Percentiles rank a stretch among this genome's conserved stretches.
Evolutionary conservation across 1,140 invertebrate genomes (phyloP).

Genomic region (Drosophila pandora): DNA sequence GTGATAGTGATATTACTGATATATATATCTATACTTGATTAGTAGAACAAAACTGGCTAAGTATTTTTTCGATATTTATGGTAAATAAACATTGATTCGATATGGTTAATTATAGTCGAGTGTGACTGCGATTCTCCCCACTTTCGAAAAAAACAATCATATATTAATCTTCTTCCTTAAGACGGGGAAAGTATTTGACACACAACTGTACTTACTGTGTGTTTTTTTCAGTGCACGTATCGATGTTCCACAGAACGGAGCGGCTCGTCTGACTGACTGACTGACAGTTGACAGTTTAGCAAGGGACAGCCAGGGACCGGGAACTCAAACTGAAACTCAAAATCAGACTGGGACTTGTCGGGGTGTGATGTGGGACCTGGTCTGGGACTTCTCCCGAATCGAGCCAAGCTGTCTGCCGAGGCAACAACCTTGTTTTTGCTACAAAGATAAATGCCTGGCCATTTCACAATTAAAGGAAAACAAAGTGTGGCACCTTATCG

Average conservation of each 20-base stretch:
- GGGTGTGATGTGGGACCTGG: slow-evolving; percentile 7
- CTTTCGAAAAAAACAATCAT: neutral
- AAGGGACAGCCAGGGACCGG: slow-evolving; percentile 38
- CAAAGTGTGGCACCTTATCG: slow-evolving; percentile 69
- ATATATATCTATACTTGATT: neutral
- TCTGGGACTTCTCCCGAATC: slow-evolving; percentile 13
- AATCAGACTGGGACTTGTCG: slow-evolving; percentile 1
- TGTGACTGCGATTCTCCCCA: neutral
- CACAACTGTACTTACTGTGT: no score
- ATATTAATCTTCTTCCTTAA: neutral
- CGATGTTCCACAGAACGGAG: slow-evolving; percentile 57
- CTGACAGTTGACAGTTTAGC: slow-evolving; percentile 79
- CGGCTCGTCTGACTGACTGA: slow-evolving; percentile 57
- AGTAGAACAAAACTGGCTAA: neutral
- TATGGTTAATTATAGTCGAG: neutral
- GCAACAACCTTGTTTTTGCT: slow-evolving; percentile 39
- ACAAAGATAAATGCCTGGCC: slow-evolving; percentile 66
- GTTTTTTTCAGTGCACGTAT: slow-evolving; percentile 29
- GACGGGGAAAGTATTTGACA: no score
- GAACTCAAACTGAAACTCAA: slow-evolving; percentile 8
- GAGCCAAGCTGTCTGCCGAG: slow-evolving; percentile 71
- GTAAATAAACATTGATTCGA: neutral
- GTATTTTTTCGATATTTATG: neutral
- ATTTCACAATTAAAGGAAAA: slow-evolving; percentile 76
- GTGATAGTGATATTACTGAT: neutral